Evolutionary conservation across 1,140 invertebrate species (phyloP).

Genomic region (Ptiloglossa arizonensis): DNA sequence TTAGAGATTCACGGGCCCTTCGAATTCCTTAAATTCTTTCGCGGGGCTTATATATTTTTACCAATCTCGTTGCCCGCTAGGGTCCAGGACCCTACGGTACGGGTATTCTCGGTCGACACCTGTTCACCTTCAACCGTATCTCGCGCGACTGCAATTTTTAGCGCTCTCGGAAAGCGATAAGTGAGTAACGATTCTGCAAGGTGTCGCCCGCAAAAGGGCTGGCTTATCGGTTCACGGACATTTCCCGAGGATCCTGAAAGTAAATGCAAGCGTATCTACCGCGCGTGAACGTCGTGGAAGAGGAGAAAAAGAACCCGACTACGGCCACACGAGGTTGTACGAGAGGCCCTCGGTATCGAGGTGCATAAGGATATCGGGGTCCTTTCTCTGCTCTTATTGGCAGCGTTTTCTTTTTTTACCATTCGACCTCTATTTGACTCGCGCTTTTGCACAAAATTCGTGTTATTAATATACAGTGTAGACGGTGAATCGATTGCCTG

Average conservation of each 20-base stretch:
- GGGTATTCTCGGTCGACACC: slow-evolving; percentile 36
- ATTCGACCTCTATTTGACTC: not conserved
- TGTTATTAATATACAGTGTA: not conserved
- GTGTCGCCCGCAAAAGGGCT: slow-evolving; percentile 31
- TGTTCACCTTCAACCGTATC: slow-evolving; percentile 45
- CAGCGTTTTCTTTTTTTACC: not conserved
- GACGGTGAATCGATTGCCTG: too few species aligned
- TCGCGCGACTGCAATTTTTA: slow-evolving; percentile 7
- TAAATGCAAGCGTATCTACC: not conserved
- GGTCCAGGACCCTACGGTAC: not conserved
- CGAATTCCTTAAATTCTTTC: not conserved
- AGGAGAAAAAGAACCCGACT: not conserved
- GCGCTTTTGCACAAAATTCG: not conserved
- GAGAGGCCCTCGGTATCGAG: slow-evolving; percentile 6
- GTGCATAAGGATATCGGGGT: slow-evolving; percentile 2
- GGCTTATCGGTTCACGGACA: slow-evolving; percentile 32
- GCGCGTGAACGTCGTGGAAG: not conserved
- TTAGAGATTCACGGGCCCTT: not conserved
- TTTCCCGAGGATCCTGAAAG: slow-evolving; percentile 21
- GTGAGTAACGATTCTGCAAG: slow-evolving; percentile 39
- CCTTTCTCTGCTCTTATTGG: not conserved
- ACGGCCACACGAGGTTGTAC: too few species aligned
- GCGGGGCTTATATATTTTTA: too few species aligned
- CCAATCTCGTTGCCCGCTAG: not conserved
- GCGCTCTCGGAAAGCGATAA: slow-evolving; percentile 26